Base-by-base conservation (phyloP, 2,888 invertebrate species). In the Dastarcus helophoroides region DNA sequence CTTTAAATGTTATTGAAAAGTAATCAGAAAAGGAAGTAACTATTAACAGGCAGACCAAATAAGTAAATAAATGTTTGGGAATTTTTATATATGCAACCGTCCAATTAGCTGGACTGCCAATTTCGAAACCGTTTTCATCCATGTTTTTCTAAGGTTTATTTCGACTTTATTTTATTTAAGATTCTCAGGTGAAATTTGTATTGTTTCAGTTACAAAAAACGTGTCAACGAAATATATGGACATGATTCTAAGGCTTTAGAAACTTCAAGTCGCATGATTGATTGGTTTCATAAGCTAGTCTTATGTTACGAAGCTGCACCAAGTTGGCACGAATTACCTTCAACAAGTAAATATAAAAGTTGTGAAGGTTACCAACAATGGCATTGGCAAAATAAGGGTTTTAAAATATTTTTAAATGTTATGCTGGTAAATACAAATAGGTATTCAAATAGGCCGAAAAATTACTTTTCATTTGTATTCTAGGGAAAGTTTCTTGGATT, bases 311-410 rank as follows among this genome's bases (percentile, higher is more conserved):
- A 81, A 59, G 70, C 77, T 30, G 62, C 79, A 41, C 68, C 71
- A 63, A 54, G 71, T 54, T 63, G 84, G 73, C 63, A 69, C 61
- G 65, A 76, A 22, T 70, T 81, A 26, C 83, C 85, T 0, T 65
- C 77, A 1, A 62, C 61, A 35, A 76, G 76, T 0, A 36, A 44
- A 4, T 77, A 75, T 48, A 65, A 73, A 69, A 60, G 62, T 0
- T 81, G 81, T 50, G 73, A 76, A 5, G 88, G 88, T 1, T 6
- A 17, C n/a, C 19, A 17, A n/a, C 19, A 17, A 17, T n/a, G 6
- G 6, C 19, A 17, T 17, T 17, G 19, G 19, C 6, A n/a, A 17
- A 17, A 6, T 7, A n/a, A n/a, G 19, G 19, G 19, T 7, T 17
- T 7, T 17, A 6, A 17, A 17, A 17, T n/a, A 7, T 7, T 17